Evolutionary conservation across 2,888 invertebrate genomes (phyloP), one percentile per base, ranked within the genome.

Genomic region (Diaperis boleti): DNA sequence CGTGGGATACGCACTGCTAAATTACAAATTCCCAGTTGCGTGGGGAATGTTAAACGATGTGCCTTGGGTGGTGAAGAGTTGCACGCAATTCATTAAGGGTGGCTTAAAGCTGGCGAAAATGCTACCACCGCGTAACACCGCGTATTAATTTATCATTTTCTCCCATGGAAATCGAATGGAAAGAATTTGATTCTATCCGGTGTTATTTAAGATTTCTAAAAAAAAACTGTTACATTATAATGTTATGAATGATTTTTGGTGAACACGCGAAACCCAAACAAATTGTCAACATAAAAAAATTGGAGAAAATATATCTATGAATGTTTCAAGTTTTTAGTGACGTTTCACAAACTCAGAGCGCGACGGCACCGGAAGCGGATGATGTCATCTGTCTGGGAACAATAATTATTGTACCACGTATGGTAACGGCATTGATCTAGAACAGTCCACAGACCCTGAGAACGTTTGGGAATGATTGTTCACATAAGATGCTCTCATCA

Each of bases 281-380:
- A n/a, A n/a, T 45, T 56, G 45, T 57, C 45, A 26, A 45, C 37
- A 17, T 35, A 15, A 17, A 11, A 41, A 33, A 35, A 55, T 55
- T 55, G 42, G 44, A 4, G 29, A 33, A 44, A 59, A 47, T 26
- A 18, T 22, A 17, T n/a, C 17, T 22, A 59, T 59, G 59, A 49
- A 59, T 59, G 49, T 59, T 59, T 59, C 59, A 59, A 49, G 57
- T 31, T 17, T 47, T 39, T 35, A 18, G 33, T 42, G 44, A 55
- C 44, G 44, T 44, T 33, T 55, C 44, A 18, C 44, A 44, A 44
- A 57, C 57, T 20, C 22, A 26, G 37, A n/a, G n/a, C n/a, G n/a
- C n/a, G n/a, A n/a, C n/a, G n/a, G n/a, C n/a, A n/a, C n/a, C n/a
- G 45, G 54, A 59, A 49, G 49, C 47, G 57, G 29, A 49, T n/a